Percentiles rank a stretch among this genome's conserved stretches.
Evolutionary conservation across 1,140 invertebrate species (phyloP).

Genomic region (Rhysida immarginata): DNA sequence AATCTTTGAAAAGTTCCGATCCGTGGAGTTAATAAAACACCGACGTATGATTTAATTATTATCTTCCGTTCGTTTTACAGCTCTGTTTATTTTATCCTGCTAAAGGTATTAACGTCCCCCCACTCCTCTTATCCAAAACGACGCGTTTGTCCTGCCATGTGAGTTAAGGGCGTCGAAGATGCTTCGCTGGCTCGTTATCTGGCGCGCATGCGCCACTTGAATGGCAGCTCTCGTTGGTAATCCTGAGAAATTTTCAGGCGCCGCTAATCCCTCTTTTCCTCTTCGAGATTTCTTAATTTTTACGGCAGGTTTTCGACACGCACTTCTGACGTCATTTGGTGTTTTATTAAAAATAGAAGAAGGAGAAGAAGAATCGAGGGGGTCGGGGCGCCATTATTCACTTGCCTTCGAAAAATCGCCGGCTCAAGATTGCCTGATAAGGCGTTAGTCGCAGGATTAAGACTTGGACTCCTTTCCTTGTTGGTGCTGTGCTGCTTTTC

Average conservation of each 20-base stretch:
- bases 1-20: too few relatives aligned
- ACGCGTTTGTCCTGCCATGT: too few relatives aligned
- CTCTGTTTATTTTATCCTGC: too few relatives aligned
- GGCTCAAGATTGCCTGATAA: background rate
- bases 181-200: too few relatives aligned
- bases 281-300: background rate
- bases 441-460: background rate
- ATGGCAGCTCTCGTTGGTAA: too few relatives aligned
- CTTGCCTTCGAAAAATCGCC: background rate
- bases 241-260: background rate
- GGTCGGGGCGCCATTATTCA: background rate
- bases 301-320: background rate
- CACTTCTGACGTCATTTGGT: background rate
- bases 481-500: background rate
- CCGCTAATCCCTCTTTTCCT: background rate
- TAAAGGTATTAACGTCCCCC: too few relatives aligned
- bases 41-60: too few relatives aligned
- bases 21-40: too few relatives aligned
- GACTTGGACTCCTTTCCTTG: background rate
- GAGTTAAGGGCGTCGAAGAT: too few relatives aligned
- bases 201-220: too few relatives aligned
- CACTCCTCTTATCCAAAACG: too few relatives aligned
- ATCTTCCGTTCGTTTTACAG: too few relatives aligned
- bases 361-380: background rate
- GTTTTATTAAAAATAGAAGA: background rate